Evolutionary conservation across 2,113 vertebrate genomes (phyloP).

Genomic region (Morone chrysops): DNA sequence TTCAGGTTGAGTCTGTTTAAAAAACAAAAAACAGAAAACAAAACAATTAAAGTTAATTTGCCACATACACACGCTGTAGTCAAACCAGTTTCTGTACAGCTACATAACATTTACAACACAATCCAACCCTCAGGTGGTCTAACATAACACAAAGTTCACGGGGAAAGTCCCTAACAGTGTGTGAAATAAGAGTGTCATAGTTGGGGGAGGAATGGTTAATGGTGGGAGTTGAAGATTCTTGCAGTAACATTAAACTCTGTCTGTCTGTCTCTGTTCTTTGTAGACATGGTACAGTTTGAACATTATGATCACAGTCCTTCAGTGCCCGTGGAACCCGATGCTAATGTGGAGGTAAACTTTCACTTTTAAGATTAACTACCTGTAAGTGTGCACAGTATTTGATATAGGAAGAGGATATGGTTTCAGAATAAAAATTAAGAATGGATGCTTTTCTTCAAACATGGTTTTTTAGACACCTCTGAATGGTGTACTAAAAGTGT

Average conservation of each 20-base stretch:
- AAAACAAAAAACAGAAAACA: no score
- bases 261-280: slow-evolving; percentile 21
- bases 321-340: slow-evolving; percentile 81
- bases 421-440: not conserved
- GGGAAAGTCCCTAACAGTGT: not conserved
- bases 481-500: not conserved
- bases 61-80: not conserved
- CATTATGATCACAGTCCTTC: slow-evolving; percentile 85
- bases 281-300: slow-evolving; percentile 93
- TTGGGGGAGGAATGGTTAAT: not conserved
- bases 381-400: not conserved
- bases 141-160: not conserved
- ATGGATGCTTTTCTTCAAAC: not conserved
- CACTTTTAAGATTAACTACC: not conserved
- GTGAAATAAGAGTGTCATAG: not conserved
- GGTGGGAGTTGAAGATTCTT: not conserved
- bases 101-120: not conserved
- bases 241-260: not conserved
- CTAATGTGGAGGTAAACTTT: slow-evolving; percentile 84
- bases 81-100: not conserved
- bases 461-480: not conserved
- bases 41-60: no score
- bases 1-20: not conserved
- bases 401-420: not conserved
- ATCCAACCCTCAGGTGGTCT: not conserved